Evolutionary conservation across 2,797 vertebrate species (phyloP), one percentile per base, ranked within the genome.

Genomic region (Cetoscarus ocellatus): DNA sequence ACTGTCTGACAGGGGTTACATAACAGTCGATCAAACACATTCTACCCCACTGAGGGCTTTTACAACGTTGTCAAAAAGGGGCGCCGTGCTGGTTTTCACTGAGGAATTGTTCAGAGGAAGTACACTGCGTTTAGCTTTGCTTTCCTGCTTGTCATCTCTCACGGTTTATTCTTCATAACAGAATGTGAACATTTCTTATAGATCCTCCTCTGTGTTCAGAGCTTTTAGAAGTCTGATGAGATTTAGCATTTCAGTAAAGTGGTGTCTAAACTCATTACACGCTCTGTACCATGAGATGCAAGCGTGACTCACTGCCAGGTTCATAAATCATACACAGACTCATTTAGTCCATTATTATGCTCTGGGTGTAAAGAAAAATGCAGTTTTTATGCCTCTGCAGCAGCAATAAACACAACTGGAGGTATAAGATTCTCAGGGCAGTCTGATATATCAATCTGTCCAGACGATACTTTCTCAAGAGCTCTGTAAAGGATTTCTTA

Each of bases 11-110:
- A 68, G 67, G 1, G 18, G 62, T 90, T 87, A 61, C 70, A 51
- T 73, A 90, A 91, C 57, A 76, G 79, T 40, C 15, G 13, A 70
- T 86, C 61, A 70, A 80, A 73, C 45, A 43, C 50, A 12, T 63
- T 73, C 42, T 53, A 14, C 39, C 76, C 66, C 61, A 51, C 50
- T 6, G 66, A 72, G 73, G 40, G 74, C 56, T 80, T 76, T 45
- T 55, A 74, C 68, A 54, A 38, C 47, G 57, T 40, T 68, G 67
- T 84, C 79, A 79, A 63, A 82, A 83, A 70, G 18, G 11, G 70
- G 18, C 6, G 12, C 42, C 39, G 7, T 3, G 8, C 67, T 85
- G 68, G 27, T 71, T 81, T 63, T 61, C 58, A 38, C 36, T 57
- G 72, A 67, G 64, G 42, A 57, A 56, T n/a, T 65, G 73, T 75